Evolutionary conservation across 2,113 vertebrate genomes (phyloP).

Genomic region (Xerus inauris): DNA sequence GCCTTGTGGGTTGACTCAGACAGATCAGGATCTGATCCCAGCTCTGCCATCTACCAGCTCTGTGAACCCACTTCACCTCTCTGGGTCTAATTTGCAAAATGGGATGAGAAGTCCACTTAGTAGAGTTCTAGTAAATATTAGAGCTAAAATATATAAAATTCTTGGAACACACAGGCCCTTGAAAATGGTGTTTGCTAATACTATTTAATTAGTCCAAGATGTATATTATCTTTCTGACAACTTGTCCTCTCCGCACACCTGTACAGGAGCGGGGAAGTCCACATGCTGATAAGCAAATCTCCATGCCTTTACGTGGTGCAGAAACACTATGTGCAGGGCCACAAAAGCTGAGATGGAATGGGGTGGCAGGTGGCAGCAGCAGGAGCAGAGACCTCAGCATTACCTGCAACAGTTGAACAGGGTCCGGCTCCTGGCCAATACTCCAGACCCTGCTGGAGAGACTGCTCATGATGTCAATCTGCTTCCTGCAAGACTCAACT

Average conservation of each 20-base stretch:
- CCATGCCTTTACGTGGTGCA: not conserved
- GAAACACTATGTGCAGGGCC: not conserved
- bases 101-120: not conserved
- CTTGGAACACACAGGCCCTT: not conserved
- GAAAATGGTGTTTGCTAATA: not conserved
- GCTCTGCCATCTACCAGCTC: not conserved
- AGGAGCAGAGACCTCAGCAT: not conserved
- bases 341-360: not conserved
- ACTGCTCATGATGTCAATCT: slow-evolving; percentile 66
- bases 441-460: slow-evolving; percentile 69
- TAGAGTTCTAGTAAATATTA: not conserved
- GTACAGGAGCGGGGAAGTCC: not conserved
- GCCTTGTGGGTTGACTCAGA: not conserved
- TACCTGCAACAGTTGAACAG: slow-evolving; percentile 85
- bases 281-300: not conserved
- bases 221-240: not conserved
- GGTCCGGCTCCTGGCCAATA: slow-evolving; percentile 77
- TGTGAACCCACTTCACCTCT: not conserved
- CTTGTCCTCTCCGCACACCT: not conserved
- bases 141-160: not conserved
- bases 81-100: not conserved
- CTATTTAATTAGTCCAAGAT: slow-evolving; percentile 13
- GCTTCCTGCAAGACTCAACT: slow-evolving; percentile 67
- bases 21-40: not conserved
- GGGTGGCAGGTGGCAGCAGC: not conserved